These are phyloP conservation scores for Lasioglossum zephyrum DNA, from an alignment of 2,888 invertebrate genomes.

Conservation along the genomic window DNA sequence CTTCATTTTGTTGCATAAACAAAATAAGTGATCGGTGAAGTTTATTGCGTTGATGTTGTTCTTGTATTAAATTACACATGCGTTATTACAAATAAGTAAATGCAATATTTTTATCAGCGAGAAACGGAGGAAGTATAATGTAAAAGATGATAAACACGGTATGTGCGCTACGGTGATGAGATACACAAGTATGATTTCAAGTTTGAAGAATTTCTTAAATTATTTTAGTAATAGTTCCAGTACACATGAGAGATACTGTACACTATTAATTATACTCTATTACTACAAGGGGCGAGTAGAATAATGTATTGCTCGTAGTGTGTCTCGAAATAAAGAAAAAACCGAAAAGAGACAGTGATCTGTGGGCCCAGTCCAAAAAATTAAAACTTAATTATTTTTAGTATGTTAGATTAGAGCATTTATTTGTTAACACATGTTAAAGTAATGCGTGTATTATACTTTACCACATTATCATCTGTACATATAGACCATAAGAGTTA, in stretches of 20 bases:
- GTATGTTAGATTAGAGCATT: conserved; percentile 80
- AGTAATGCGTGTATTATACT: conserved; percentile 82
- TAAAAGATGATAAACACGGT: neutral
- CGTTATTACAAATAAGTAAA: conserved; percentile 25
- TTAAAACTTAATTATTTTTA: conserved; percentile 77
- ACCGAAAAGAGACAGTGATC: conserved; percentile 38
- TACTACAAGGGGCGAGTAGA: neutral
- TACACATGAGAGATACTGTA: conserved; percentile 18
- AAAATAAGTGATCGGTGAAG: conserved; percentile 36
- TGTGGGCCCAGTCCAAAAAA: conserved; percentile 79
- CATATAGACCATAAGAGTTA: conserved; percentile 81
- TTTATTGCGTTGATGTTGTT: conserved; percentile 39
- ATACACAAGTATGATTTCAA: conserved; percentile 18
- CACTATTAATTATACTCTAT: conserved; percentile 16
- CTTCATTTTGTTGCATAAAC: conserved; percentile 50
- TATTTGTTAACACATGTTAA: conserved; percentile 83
- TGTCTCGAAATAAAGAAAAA: conserved; percentile 24
- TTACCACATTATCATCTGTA: conserved; percentile 82
- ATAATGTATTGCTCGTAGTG: conserved; percentile 15
- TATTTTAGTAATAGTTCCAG: conserved; percentile 40
- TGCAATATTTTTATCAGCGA: conserved; percentile 31
- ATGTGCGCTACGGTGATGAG: neutral
- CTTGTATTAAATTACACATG: conserved; percentile 5
- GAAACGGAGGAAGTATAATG: neutral
- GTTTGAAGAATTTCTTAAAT: conserved; percentile 50